These are phyloP conservation scores for Psettodes erumei DNA, from an alignment of 2,113 vertebrate species.

Conservation along the genomic window DNA sequence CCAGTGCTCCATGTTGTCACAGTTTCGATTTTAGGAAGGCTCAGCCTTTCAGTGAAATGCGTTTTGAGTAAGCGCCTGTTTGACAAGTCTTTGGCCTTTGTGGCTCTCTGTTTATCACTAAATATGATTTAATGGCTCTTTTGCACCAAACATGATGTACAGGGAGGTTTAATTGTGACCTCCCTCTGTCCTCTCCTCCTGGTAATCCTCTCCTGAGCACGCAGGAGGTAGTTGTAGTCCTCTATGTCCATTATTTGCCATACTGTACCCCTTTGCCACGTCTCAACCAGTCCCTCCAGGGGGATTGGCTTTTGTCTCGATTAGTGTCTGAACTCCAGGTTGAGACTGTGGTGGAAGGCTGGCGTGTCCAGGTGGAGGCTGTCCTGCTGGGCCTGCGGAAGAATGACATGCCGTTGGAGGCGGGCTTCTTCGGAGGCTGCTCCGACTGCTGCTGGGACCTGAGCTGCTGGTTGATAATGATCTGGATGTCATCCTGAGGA, in stretches of 20 bases:
- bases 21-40: slow-evolving; percentile 37
- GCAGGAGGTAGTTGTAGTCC: neutral
- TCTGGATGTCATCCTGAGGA: slow-evolving; percentile 87
- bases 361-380: slow-evolving; percentile 56
- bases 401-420: slow-evolving; percentile 71
- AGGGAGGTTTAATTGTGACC: slow-evolving; percentile 10
- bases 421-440: slow-evolving; percentile 58
- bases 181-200: slow-evolving; percentile 8
- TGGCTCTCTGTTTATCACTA: slow-evolving; percentile 48
- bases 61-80: neutral
- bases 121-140: slow-evolving; percentile 42
- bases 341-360: slow-evolving; percentile 53
- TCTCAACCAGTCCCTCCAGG: slow-evolving; percentile 83
- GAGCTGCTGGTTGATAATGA: slow-evolving; percentile 85
- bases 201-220: neutral
- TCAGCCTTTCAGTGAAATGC: slow-evolving; percentile 65
- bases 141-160: slow-evolving; percentile 6
- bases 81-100: slow-evolving; percentile 39
- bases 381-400: slow-evolving; percentile 68
- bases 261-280: slow-evolving; percentile 73
- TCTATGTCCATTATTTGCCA: slow-evolving; percentile 58
- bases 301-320: slow-evolving; percentile 68
- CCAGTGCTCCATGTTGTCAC: slow-evolving; percentile 40
- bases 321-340: slow-evolving; percentile 62
- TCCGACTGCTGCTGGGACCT: slow-evolving; percentile 83